Percentiles rank a stretch among this genome's conserved stretches.
These are phyloP conservation scores for Enteromius thamalakanensis DNA, from an alignment of 2,797 vertebrate genomes.

Conservation along the genomic window DNA sequence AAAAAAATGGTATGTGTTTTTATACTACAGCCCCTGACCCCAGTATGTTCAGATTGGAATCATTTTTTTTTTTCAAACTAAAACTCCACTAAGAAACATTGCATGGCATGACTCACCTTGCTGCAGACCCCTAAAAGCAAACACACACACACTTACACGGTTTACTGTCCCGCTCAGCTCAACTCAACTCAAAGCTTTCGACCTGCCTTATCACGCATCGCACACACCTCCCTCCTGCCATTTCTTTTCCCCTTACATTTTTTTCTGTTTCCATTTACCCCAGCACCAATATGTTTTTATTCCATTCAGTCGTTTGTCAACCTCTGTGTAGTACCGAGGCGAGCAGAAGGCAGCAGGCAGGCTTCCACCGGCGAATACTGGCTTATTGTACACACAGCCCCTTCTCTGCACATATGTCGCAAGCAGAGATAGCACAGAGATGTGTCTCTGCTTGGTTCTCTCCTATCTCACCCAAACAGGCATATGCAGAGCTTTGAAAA, in stretches of 20 bases:
- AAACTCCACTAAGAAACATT: constrained; percentile 24
- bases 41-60: constrained; percentile 3
- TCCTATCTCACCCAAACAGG: constrained; percentile 73
- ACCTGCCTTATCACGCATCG: constrained; percentile 56
- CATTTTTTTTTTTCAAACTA: not conserved
- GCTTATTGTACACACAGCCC: constrained; percentile 51
- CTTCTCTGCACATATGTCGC: constrained; percentile 56
- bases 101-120: constrained; percentile 25
- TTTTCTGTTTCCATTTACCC: constrained; percentile 66
- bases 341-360: constrained; percentile 55
- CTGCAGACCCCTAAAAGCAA: constrained; percentile 19
- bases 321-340: constrained; percentile 59
- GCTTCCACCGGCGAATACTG: constrained; percentile 63
- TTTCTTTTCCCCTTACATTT: constrained; percentile 55
- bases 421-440: constrained; percentile 68
- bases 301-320: constrained; percentile 60
- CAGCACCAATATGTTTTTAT: constrained; percentile 58
- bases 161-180: constrained; percentile 45
- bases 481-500: constrained; percentile 63
- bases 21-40: not conserved
- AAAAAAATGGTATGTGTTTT: not conserved
- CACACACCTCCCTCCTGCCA: constrained; percentile 53
- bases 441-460: constrained; percentile 66
- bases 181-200: constrained; percentile 54
- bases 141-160: constrained; percentile 17